Conservation (phyloP, 2,797 vertebrate species). For the Sternarchorhynchus goeldii region DNA sequence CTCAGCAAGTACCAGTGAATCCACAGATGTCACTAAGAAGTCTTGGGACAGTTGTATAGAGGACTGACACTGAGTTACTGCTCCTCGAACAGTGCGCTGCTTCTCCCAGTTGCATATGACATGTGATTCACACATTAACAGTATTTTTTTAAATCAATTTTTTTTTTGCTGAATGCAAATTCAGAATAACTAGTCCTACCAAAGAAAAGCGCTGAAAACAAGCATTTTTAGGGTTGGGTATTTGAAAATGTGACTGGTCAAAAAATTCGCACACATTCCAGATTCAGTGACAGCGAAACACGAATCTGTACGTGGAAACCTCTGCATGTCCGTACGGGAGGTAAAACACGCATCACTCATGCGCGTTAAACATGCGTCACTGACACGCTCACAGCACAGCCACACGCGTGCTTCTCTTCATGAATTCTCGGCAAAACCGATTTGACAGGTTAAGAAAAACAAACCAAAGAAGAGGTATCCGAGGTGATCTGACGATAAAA, state of each 20-base stretch:
- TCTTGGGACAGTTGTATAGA: no score
- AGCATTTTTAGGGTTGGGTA: background rate
- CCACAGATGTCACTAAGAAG: no score
- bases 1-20: no score
- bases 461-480: background rate
- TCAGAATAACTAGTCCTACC: background rate
- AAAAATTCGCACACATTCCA: background rate
- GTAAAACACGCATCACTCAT: background rate
- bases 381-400: background rate
- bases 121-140: background rate
- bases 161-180: background rate
- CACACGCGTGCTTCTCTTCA: background rate
- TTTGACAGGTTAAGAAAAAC: constrained; percentile 3
- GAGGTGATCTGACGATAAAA: background rate
- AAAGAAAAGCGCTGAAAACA: background rate
- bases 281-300: background rate
- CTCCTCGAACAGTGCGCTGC: no score
- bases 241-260: background rate
- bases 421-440: background rate
- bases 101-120: background rate
- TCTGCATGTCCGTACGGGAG: no score
- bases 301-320: background rate
- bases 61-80: no score
- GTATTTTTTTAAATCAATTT: background rate
- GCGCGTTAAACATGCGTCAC: background rate